Evolutionary conservation across 1,140 invertebrate genomes (phyloP).

Genomic region (Telenomus remus): DNA sequence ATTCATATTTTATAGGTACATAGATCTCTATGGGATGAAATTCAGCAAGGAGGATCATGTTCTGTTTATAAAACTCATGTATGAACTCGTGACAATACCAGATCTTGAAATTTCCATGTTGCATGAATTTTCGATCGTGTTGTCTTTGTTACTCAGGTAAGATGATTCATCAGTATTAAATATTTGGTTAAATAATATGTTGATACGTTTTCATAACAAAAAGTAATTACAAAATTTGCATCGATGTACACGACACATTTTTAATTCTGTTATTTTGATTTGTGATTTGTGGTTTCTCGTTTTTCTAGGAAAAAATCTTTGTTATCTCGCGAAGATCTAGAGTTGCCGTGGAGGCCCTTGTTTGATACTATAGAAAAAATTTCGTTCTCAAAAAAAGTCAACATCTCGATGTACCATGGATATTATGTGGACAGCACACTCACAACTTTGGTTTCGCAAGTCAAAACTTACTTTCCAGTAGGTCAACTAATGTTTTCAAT

Average conservation of each 20-base stretch:
- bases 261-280: no score
- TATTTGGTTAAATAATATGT: neutral
- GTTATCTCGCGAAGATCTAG: conserved; percentile 86
- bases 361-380: conserved; percentile 80
- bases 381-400: conserved; percentile 73
- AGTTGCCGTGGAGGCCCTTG: conserved; percentile 90
- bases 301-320: conserved; percentile 86
- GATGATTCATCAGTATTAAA: neutral
- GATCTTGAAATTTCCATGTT: conserved; percentile 85
- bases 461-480: conserved; percentile 72
- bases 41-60: conserved; percentile 95
- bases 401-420: conserved; percentile 80
- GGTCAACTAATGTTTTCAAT: conserved; percentile 40
- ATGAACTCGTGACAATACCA: conserved; percentile 85
- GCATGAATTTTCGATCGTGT: conserved; percentile 80
- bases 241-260: no score
- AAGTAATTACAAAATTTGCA: no score
- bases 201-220: no score
- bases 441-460: conserved; percentile 57
- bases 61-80: conserved; percentile 88
- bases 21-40: conserved; percentile 88
- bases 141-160: conserved; percentile 77
- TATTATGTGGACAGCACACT: conserved; percentile 67
- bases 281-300: no score
- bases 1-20: conserved; percentile 82